Evolutionary conservation across 2,797 vertebrate genomes (phyloP).

Genomic region (Alcedo atthis): DNA sequence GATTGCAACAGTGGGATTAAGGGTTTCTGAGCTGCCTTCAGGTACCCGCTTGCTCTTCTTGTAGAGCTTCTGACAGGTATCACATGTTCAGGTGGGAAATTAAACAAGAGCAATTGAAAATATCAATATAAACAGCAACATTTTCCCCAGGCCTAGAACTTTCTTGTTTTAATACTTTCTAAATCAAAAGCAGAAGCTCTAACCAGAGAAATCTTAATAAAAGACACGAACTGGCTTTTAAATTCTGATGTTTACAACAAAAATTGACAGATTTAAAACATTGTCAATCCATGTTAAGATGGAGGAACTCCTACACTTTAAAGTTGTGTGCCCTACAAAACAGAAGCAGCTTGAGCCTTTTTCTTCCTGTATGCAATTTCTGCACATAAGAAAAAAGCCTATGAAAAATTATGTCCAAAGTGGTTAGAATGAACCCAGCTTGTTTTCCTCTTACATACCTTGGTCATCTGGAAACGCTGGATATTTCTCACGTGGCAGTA

Average conservation of each 20-base stretch:
- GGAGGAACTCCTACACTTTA: background rate
- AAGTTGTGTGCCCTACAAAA: background rate
- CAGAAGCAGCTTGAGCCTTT: background rate
- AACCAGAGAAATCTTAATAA: background rate
- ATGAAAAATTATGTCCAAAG: background rate
- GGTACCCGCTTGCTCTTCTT: background rate
- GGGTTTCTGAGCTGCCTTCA: background rate
- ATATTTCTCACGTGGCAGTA: slow-evolving; percentile 85
- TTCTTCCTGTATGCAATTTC: background rate
- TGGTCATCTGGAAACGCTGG: slow-evolving; percentile 76
- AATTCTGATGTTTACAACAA: background rate
- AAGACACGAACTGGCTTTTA: background rate
- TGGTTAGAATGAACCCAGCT: background rate
- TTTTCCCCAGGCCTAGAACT: background rate
- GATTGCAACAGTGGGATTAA: background rate
- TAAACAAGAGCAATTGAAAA: background rate
- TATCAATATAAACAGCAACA: background rate
- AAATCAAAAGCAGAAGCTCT: background rate
- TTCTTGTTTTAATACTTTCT: background rate
- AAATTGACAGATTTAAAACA: background rate
- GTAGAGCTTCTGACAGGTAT: background rate
- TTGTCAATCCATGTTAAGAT: background rate
- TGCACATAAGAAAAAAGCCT: background rate
- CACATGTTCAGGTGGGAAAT: background rate
- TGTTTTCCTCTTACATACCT: slow-evolving; percentile 75